Evolutionary conservation across 2,888 invertebrate genomes (phyloP).

Genomic region (Autographa gamma): DNA sequence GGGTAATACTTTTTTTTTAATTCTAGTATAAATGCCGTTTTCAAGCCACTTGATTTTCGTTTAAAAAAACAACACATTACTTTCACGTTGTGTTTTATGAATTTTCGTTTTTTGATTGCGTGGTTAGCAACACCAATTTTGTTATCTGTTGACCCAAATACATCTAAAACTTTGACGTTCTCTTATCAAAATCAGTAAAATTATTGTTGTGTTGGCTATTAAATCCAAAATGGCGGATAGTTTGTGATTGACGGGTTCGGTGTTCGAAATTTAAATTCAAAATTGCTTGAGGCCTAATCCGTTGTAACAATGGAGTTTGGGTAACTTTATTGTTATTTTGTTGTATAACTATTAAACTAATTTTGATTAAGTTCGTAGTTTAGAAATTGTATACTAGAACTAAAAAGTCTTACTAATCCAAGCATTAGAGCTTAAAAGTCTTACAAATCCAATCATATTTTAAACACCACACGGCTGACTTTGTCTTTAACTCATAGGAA

Average conservation of each 20-base stretch:
- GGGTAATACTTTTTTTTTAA: no score
- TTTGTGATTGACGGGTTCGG: neutral
- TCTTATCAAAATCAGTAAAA: neutral
- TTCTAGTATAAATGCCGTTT: no score
- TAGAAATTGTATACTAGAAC: neutral
- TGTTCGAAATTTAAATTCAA: neutral
- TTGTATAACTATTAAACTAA: neutral
- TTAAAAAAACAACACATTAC: no score
- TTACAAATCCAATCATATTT: no score
- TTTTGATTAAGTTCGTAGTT: neutral
- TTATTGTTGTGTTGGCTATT: neutral
- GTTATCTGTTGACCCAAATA: slow-evolving; percentile 3
- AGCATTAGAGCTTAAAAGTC: no score
- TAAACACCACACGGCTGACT: no score
- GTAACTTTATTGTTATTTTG: neutral
- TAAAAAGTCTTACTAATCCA: no score
- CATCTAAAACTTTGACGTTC: neutral
- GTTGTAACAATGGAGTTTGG: neutral
- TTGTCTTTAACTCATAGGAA: no score
- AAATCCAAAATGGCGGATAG: neutral
- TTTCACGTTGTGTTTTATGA: no score
- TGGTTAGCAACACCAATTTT: neutral
- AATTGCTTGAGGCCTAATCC: neutral
- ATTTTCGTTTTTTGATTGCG: neutral
- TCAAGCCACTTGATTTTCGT: no score